These are phyloP conservation scores for Cepphus grylle DNA, from an alignment of 2,113 vertebrate genomes.

Conservation along the genomic window DNA sequence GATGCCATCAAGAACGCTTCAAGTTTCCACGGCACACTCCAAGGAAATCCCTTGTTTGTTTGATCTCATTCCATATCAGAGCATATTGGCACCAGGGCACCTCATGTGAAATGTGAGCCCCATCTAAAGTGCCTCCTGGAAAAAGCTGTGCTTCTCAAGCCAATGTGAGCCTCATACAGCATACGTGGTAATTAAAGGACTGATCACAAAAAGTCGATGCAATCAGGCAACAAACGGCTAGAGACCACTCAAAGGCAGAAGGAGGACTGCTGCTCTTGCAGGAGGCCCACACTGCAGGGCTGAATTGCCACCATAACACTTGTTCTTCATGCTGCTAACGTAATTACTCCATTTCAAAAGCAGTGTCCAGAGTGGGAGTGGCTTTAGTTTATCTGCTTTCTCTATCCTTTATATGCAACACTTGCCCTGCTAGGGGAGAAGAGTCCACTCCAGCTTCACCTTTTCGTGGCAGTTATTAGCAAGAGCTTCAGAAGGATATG, in stretches of 20 bases:
- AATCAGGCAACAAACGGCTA: background rate
- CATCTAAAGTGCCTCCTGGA: background rate
- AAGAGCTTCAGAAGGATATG: background rate
- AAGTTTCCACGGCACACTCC: conserved; percentile 3
- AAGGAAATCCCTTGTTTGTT: conserved; percentile 18
- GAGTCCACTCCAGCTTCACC: background rate
- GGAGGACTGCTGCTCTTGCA: background rate
- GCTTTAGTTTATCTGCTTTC: background rate
- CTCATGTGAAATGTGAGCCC: background rate
- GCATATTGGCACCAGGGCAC: background rate
- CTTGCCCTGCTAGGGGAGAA: background rate
- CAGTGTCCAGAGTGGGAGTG: background rate
- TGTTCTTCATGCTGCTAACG: background rate
- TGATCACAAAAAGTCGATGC: background rate
- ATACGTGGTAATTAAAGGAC: background rate
- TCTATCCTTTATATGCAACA: background rate
- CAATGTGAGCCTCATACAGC: background rate
- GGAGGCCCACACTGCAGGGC: background rate
- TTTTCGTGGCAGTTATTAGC: background rate
- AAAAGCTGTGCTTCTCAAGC: background rate
- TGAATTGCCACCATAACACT: background rate
- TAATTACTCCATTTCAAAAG: background rate
- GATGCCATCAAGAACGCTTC: background rate
- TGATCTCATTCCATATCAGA: conserved; percentile 23
- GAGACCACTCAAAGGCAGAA: background rate